Percentiles rank a stretch among this genome's conserved stretches.
These are phyloP conservation scores for Dicyrtomina minuta DNA, from an alignment of 2,888 invertebrate species.

Conservation along the genomic window DNA sequence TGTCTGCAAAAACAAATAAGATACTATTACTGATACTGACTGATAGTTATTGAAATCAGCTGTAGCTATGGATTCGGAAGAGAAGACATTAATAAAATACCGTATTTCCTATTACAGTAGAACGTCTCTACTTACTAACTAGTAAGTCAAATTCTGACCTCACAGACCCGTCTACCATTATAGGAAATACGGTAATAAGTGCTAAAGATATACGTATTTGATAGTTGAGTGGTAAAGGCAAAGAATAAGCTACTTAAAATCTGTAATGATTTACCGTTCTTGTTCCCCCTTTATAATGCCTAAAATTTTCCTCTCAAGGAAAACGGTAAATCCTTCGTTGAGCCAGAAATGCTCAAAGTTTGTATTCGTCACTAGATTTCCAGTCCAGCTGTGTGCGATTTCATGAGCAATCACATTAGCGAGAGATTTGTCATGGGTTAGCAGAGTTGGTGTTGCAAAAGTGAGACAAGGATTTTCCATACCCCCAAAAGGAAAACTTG, in stretches of 20 bases:
- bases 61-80: too few relatives aligned
- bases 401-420: conserved; percentile 91
- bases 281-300: conserved; percentile 69
- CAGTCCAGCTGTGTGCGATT: conserved; percentile 93
- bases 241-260: too few relatives aligned
- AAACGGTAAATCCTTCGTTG: conserved; percentile 92
- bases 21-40: conserved; percentile 55
- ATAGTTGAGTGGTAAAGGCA: too few relatives aligned
- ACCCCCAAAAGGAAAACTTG: conserved; percentile 83
- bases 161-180: too few relatives aligned
- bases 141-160: too few relatives aligned
- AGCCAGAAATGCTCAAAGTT: conserved; percentile 96
- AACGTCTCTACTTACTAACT: too few relatives aligned
- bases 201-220: too few relatives aligned
- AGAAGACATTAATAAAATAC: too few relatives aligned
- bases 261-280: too few relatives aligned
- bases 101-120: too few relatives aligned
- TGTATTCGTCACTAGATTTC: conserved; percentile 87
- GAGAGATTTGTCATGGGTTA: conserved; percentile 78
- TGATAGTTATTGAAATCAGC: too few relatives aligned
- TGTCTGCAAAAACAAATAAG: conserved; percentile 63
- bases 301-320: conserved; percentile 80
- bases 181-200: too few relatives aligned
- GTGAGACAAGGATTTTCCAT: conserved; percentile 98
- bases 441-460: conserved; percentile 66